These are phyloP conservation scores for Regulus satrapa DNA, from an alignment of 2,113 vertebrate genomes.

Conservation along the genomic window DNA sequence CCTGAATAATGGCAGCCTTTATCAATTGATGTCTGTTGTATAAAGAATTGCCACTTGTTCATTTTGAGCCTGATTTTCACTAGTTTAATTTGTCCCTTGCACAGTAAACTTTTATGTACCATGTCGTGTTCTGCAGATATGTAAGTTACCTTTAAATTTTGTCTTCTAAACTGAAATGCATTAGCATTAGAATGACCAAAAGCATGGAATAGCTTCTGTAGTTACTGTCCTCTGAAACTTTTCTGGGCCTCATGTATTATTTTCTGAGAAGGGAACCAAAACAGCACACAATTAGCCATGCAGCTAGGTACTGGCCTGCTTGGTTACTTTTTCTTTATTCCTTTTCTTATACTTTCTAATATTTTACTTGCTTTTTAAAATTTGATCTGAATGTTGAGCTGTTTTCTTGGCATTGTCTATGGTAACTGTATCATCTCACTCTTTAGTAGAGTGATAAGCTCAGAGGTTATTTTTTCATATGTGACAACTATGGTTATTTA, in stretches of 20 bases:
- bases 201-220: background rate
- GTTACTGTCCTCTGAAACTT: background rate
- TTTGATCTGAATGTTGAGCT: background rate
- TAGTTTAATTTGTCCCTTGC: background rate
- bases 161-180: background rate
- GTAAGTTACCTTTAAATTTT: background rate
- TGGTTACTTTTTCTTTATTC: background rate
- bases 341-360: background rate
- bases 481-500: background rate
- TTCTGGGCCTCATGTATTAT: background rate
- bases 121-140: background rate
- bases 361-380: background rate
- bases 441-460: background rate
- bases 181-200: background rate
- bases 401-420: background rate
- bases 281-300: background rate
- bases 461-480: background rate
- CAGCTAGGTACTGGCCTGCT: background rate
- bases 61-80: background rate
- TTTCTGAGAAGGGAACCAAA: background rate
- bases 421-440: rapidly evolving
- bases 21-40: background rate
- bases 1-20: background rate
- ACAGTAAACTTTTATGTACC: background rate
- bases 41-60: background rate